These are phyloP conservation scores for Drosophila sp. DNA, from an alignment of 1,140 invertebrate genomes.

Conservation along the genomic window DNA sequence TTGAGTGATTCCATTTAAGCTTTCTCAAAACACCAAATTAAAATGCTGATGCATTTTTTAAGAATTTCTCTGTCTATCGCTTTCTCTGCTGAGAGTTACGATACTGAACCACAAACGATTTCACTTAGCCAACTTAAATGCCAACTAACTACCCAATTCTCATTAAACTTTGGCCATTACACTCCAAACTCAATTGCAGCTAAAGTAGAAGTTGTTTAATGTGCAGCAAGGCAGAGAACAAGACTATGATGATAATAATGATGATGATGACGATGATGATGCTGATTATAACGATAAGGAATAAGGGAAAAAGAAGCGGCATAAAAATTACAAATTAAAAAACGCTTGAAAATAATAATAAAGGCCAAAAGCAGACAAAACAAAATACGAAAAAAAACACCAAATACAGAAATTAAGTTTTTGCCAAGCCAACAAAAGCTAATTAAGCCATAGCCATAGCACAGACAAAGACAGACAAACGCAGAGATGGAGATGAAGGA, in stretches of 20 bases:
- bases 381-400: slow-evolving; percentile 14
- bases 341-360: slow-evolving; percentile 71
- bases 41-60: slow-evolving; percentile 4
- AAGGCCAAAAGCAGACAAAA: slow-evolving; percentile 46
- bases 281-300: slow-evolving; percentile 17
- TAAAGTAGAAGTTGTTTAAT: slow-evolving; percentile 41
- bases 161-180: slow-evolving; percentile 69
- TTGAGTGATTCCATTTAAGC: background rate
- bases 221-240: slow-evolving; percentile 20
- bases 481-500: slow-evolving; percentile 1
- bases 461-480: slow-evolving; percentile 38
- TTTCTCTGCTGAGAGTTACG: background rate
- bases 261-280: slow-evolving; percentile 21
- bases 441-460: slow-evolving; percentile 66
- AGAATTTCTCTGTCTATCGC: background rate
- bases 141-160: slow-evolving; percentile 65
- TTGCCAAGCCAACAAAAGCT: slow-evolving; percentile 62
- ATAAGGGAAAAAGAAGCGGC: slow-evolving; percentile 35
- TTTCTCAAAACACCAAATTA: background rate
- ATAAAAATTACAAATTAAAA: slow-evolving; percentile 71
- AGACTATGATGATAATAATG: slow-evolving; percentile 5
- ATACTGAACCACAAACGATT: slow-evolving; percentile 41
- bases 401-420: slow-evolving; percentile 35
- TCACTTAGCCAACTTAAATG: slow-evolving; percentile 57
- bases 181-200: slow-evolving; percentile 63